Evolutionary conservation across 2,797 vertebrate genomes (phyloP).

Genomic region (Petrocephalus schoutedeni): DNA sequence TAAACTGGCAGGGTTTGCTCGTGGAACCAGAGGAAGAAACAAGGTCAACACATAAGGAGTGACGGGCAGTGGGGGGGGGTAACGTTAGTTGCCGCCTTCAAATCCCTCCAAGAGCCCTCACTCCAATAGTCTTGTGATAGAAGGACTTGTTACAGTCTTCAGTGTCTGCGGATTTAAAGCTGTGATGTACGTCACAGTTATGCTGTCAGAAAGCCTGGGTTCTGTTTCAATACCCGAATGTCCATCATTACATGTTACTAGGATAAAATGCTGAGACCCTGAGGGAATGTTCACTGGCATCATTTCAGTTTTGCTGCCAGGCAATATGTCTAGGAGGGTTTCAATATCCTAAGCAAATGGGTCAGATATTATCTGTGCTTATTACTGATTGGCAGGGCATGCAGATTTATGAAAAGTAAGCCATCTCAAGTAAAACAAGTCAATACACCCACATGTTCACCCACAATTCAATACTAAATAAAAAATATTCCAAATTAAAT

Average conservation of each 20-base stretch:
- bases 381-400: background rate
- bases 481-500: background rate
- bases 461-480: background rate
- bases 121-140: background rate
- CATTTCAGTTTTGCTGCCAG: background rate
- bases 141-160: background rate
- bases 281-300: background rate
- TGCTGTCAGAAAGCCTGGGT: background rate
- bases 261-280: background rate
- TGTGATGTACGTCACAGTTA: background rate
- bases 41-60: background rate
- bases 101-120: background rate
- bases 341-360: background rate
- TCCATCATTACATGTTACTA: background rate
- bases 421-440: background rate
- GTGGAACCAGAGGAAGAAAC: background rate
- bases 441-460: background rate
- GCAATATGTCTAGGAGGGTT: background rate
- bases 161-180: background rate
- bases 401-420: background rate
- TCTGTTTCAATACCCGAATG: background rate
- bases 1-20: background rate
- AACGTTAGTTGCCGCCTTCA: background rate
- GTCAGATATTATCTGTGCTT: background rate
- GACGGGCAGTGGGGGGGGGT: background rate